Conservation (phyloP, 2,888 invertebrate genomes). For the Cantharis nigra region DNA sequence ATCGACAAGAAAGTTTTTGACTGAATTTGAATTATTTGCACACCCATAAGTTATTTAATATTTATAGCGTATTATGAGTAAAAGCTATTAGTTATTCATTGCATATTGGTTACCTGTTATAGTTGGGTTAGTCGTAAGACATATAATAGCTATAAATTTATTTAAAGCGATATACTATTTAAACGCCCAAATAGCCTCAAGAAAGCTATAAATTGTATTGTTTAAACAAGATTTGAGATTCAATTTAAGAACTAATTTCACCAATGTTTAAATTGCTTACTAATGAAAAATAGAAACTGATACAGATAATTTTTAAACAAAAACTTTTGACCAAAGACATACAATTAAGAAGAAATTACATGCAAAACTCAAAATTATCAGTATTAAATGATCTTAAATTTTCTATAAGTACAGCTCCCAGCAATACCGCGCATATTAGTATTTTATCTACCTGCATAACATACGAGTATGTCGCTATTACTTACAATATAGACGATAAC, state of each 20-base stretch:
- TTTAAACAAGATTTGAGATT: slow-evolving; percentile 43
- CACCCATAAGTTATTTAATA: not conserved
- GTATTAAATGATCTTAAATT: not conserved
- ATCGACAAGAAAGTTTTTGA: not conserved
- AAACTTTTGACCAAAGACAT: not conserved
- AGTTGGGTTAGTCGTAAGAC: not conserved
- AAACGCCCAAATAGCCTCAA: slow-evolving; percentile 32
- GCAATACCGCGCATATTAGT: no score
- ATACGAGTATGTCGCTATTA: no score
- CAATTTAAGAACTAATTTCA: slow-evolving; percentile 46
- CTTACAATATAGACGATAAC: no score
- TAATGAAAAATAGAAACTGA: not conserved
- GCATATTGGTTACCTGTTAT: not conserved
- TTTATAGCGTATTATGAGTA: not conserved
- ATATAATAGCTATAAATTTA: not conserved
- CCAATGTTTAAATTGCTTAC: slow-evolving; percentile 11
- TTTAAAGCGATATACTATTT: not conserved
- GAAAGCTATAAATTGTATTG: slow-evolving; percentile 43
- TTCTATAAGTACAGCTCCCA: no score
- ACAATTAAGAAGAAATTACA: not conserved
- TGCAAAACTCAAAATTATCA: not conserved
- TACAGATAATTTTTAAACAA: not conserved
- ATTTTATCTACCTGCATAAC: no score
- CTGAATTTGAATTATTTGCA: not conserved
- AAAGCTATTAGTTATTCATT: not conserved